Conservation (phyloP, 1,140 invertebrate genomes). For the Calliphora vicina region DNA sequence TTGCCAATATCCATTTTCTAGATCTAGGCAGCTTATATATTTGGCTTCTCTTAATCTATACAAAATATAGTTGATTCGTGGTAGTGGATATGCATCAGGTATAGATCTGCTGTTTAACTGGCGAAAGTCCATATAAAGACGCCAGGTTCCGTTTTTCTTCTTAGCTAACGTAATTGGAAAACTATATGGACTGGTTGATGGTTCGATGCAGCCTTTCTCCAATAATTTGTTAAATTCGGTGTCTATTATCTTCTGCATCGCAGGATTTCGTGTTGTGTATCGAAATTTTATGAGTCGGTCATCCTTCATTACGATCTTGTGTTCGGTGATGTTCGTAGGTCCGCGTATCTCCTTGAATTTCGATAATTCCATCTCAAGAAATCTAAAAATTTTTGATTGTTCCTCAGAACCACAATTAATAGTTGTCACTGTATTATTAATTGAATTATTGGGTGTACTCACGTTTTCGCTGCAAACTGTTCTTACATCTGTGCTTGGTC, state of each 20-base stretch:
- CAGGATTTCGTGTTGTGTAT: slow-evolving; percentile 16
- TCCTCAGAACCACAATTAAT: too few relatives aligned
- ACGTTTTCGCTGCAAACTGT: too few relatives aligned
- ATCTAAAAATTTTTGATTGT: not conserved
- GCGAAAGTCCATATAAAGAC: slow-evolving; percentile 60
- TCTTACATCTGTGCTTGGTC: too few relatives aligned
- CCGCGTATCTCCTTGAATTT: not conserved
- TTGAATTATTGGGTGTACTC: too few relatives aligned
- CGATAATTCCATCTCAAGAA: slow-evolving; percentile 7
- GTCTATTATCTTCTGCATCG: slow-evolving; percentile 42
- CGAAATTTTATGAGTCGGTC: slow-evolving; percentile 1
- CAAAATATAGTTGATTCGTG: slow-evolving; percentile 63
- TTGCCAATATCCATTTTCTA: slow-evolving; percentile 55
- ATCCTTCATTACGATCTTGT: not conserved
- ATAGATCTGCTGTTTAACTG: slow-evolving; percentile 55
- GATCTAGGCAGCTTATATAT: slow-evolving; percentile 59
- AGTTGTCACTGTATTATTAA: too few relatives aligned
- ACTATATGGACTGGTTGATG: slow-evolving; percentile 54
- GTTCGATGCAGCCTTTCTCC: slow-evolving; percentile 50
- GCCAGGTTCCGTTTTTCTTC: slow-evolving; percentile 49
- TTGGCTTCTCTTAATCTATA: slow-evolving; percentile 46
- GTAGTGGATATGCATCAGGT: slow-evolving; percentile 61
- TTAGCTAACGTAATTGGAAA: slow-evolving; percentile 54
- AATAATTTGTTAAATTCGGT: slow-evolving; percentile 53
- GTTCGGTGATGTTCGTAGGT: not conserved